Evolutionary conservation across 2,797 vertebrate genomes (phyloP), one percentile per base, ranked within the genome.

Genomic region (Taenioides sp.): DNA sequence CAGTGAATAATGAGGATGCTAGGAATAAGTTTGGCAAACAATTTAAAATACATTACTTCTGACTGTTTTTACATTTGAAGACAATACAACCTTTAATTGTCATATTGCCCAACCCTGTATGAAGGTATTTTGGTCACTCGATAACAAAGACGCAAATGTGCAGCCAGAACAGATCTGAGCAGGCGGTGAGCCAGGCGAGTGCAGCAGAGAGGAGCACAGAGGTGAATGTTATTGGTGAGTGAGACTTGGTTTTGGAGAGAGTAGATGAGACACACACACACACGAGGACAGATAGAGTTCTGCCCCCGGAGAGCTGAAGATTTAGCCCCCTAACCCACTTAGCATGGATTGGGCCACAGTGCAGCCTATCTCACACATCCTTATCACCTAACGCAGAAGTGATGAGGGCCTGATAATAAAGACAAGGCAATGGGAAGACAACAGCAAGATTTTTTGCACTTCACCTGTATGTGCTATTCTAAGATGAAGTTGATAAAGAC

Each of bases 301-400:
- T 71, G 74, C 76, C 88, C 86, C 82, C 68, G 75, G 88, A 90
- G 88, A 88, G 83, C 75, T 82, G 77, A 84, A 88, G 87, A 88
- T 88, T 85, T 88, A 90, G 80, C 88, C 87, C 88, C 76, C 67
- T 87, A 93, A 91, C 89, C 86, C 83, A 89, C 81, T 91, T 91
- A 90, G 76, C 84, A 87, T 88, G 85, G 88, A 88, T 87, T 76
- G 75, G 76, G 77, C 74, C 80, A 86, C 59, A 63, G 74, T 78
- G 81, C 85, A 80, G 80, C 75, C 82, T 74, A 85, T 85, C 79
- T 78, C 79, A 83, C 79, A 73, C 69, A 71, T 47, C 54, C 73
- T 78, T 85, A 84, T 88, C 87, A 54, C 69, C 67, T 77, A 76
- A 83, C 76, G 67, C 68, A 14, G 34, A 85, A 84, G 0, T 84